Conservation (phyloP, 1,140 invertebrate genomes). For the Neomicropteryx cornuta region DNA sequence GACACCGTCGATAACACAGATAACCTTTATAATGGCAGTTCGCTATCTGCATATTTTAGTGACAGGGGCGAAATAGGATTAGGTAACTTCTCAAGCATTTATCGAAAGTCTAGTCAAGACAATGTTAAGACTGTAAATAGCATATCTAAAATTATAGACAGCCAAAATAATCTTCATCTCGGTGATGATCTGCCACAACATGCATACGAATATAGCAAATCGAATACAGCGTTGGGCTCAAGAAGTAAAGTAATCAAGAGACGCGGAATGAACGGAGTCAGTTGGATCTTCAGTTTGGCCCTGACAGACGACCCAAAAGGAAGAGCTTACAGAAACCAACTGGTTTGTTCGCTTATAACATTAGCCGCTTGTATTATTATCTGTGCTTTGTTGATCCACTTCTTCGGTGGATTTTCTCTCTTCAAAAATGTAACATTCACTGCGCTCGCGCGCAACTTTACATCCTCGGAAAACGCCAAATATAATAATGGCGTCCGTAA, state of each 20-base stretch:
- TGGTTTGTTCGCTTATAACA: constrained; percentile 11
- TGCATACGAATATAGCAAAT: neutral
- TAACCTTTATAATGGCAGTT: no score
- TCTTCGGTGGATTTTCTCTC: constrained; percentile 11
- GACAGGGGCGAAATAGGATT: no score
- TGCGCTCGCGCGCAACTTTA: no score
- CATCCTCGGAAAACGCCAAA: no score
- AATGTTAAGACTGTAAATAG: constrained; percentile 31
- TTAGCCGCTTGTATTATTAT: constrained; percentile 10
- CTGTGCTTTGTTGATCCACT: constrained; percentile 11
- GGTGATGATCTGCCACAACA: neutral
- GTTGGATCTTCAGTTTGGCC: constrained; percentile 32
- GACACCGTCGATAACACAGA: no score
- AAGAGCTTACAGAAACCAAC: constrained; percentile 14
- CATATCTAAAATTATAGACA: constrained; percentile 34
- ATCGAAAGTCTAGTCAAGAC: no score
- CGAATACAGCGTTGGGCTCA: neutral
- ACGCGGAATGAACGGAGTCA: constrained; percentile 29
- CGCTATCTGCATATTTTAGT: no score
- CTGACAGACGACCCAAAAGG: constrained; percentile 26
- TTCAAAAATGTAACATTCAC: constrained; percentile 9
- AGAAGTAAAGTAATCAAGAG: constrained; percentile 25
- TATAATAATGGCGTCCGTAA: no score
- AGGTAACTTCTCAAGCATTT: no score
- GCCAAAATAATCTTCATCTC: constrained; percentile 10